Evolutionary conservation across 2,797 vertebrate species (phyloP).

Genomic region (Megalops cyprinoides): DNA sequence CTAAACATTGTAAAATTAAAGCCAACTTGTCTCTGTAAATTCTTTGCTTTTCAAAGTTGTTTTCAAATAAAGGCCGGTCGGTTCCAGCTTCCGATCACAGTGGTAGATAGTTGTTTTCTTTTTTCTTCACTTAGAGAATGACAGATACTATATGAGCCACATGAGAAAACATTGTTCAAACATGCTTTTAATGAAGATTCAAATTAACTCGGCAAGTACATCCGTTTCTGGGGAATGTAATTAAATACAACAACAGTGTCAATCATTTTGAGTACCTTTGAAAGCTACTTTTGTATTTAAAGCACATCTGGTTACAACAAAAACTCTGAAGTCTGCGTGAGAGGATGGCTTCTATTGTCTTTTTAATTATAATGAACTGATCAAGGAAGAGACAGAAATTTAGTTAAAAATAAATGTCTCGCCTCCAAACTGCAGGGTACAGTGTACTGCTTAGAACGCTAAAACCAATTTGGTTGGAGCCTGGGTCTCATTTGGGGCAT

Average conservation of each 20-base stretch:
- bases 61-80: too few species aligned
- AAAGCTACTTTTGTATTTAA: background rate
- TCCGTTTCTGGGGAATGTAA: background rate
- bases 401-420: too few species aligned
- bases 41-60: too few species aligned
- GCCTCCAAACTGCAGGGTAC: background rate
- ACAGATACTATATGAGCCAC: background rate
- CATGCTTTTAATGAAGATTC: background rate
- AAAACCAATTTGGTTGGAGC: too few species aligned
- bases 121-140: too few species aligned
- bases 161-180: background rate
- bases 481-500: too few species aligned
- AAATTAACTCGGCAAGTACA: background rate
- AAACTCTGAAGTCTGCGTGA: too few species aligned
- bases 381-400: background rate
- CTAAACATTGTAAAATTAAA: too few species aligned
- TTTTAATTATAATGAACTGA: background rate
- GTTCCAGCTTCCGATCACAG: too few species aligned
- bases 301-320: background rate
- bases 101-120: too few species aligned
- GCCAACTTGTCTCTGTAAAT: too few species aligned
- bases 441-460: background rate
- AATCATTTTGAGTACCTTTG: background rate
- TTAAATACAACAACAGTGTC: background rate
- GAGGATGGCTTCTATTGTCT: background rate